Percentiles rank a stretch among this genome's conserved stretches.
Conservation (phyloP, 92 coral and sea anemone species). For the Palythoa caribaeorum region DNA sequence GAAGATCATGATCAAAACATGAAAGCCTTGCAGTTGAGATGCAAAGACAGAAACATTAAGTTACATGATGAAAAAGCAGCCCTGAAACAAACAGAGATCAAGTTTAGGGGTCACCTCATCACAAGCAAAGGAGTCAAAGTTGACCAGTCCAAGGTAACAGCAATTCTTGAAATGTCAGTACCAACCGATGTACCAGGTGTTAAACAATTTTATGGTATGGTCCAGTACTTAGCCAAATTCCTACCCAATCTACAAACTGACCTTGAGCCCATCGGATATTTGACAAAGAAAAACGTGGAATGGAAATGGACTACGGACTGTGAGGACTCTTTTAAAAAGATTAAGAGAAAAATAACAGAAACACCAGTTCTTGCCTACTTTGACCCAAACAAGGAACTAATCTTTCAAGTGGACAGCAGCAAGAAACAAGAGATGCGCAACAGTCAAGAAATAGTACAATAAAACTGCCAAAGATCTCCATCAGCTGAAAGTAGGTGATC, state of each 20-base stretch:
- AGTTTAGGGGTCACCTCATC: conserved; percentile 49
- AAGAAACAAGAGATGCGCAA: too few species aligned
- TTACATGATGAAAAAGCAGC: neutral
- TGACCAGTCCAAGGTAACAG: conserved; percentile 41
- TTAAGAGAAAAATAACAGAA: conserved; percentile 27
- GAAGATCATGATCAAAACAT: conserved; percentile 31
- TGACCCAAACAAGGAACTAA: too few species aligned
- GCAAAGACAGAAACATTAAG: too few species aligned
- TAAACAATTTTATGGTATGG: conserved; percentile 23
- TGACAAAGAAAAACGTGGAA: conserved; percentile 23
- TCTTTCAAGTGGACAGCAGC: neutral
- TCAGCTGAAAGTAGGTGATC: too few species aligned
- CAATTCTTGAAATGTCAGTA: too few species aligned
- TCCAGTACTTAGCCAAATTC: conserved; percentile 25
- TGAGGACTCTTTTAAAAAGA: too few species aligned
- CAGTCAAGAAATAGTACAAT: too few species aligned
- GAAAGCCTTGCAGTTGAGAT: too few species aligned
- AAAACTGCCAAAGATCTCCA: too few species aligned
- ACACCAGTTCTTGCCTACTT: conserved; percentile 22
- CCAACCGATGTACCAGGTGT: too few species aligned
- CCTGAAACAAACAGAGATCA: too few species aligned
- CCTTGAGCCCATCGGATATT: conserved; percentile 9
- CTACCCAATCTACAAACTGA: neutral
- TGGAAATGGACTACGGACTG: too few species aligned
- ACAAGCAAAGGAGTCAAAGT: conserved; percentile 59